These are phyloP conservation scores for Neotoma lepida DNA, from an alignment of 2,113 vertebrate species.

Conservation along the genomic window DNA sequence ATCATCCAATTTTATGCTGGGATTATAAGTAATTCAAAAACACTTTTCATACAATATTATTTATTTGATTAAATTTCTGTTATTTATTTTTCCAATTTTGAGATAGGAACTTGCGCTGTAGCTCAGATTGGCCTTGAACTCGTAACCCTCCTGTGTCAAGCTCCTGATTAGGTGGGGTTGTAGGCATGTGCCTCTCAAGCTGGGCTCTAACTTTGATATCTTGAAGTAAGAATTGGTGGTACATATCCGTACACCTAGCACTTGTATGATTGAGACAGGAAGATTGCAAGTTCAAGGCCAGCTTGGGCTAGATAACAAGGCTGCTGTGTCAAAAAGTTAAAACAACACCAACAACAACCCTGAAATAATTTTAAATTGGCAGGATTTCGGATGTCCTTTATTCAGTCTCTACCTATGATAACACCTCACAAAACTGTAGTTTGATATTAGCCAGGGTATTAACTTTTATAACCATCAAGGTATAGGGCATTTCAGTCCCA, in stretches of 20 bases:
- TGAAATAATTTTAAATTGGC: background rate
- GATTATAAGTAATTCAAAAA: background rate
- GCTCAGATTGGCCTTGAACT: background rate
- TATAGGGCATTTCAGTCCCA: background rate
- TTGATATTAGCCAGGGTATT: background rate
- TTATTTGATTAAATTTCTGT: background rate
- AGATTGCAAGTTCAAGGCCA: background rate
- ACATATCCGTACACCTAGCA: background rate
- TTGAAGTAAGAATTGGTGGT: background rate
- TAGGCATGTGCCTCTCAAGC: background rate
- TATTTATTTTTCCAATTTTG: background rate
- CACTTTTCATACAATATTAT: background rate
- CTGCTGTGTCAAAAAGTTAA: background rate
- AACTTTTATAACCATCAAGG: background rate
- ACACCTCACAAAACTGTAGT: background rate
- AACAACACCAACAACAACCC: background rate
- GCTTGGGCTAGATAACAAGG: background rate
- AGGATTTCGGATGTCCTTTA: background rate
- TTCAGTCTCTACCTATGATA: background rate
- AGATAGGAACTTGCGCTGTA: background rate
- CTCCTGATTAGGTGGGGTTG: background rate
- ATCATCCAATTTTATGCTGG: background rate
- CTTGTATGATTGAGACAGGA: background rate
- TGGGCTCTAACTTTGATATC: background rate
- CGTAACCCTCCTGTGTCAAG: background rate